These are phyloP conservation scores for Prolemur simus DNA, from an alignment of 2,113 vertebrate genomes.

Conservation along the genomic window DNA sequence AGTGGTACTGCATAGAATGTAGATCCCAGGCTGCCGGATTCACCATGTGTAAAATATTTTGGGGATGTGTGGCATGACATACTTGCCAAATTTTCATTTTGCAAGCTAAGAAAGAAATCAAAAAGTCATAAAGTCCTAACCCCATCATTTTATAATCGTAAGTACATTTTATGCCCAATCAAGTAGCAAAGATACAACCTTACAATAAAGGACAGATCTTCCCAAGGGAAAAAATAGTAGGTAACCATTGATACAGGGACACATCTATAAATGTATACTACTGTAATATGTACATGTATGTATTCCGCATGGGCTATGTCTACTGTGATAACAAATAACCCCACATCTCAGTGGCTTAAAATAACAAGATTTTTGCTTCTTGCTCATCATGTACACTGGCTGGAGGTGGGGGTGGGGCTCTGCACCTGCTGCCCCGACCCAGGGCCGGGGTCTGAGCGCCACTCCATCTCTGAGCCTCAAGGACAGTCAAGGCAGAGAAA, in stretches of 20 bases:
- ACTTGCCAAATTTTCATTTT: not conserved
- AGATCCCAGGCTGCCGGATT: not conserved
- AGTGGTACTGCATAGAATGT: rapidly evolving
- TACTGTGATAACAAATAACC: not conserved
- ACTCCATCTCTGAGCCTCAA: not conserved
- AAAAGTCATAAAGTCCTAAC: not conserved
- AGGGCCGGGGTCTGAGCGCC: not conserved
- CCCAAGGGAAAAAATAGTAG: no score
- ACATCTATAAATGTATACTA: no score
- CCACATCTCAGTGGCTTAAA: not conserved
- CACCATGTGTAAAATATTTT: not conserved
- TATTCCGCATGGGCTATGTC: not conserved
- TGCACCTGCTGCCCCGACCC: not conserved
- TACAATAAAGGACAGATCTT: not conserved
- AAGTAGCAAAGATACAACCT: not conserved
- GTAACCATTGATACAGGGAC: not conserved
- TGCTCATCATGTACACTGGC: rapidly evolving
- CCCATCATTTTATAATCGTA: not conserved
- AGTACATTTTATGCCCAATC: not conserved
- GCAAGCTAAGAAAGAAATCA: not conserved
- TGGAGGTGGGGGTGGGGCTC: not conserved
- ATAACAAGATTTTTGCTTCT: not conserved
- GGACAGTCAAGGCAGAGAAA: not conserved
- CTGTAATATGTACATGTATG: rapidly evolving
- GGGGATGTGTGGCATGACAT: no score